Conservation (phyloP, 37 sponge, comb jelly and placozoan genomes). For the Hormiphora californensis region DNA sequence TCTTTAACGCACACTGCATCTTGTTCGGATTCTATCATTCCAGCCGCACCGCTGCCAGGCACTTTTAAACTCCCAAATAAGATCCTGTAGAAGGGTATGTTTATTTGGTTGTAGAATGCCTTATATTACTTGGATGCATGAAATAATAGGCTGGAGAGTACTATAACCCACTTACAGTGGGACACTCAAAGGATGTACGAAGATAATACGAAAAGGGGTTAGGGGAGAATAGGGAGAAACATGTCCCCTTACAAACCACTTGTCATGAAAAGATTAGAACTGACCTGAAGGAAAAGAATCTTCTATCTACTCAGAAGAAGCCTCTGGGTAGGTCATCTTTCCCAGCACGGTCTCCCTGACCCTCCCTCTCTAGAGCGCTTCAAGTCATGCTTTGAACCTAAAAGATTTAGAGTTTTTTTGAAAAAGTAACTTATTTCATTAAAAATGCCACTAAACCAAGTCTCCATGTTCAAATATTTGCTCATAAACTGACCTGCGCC, state of each 20-base stretch:
- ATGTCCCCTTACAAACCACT: background rate
- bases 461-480: background rate
- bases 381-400: background rate
- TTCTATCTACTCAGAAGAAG: background rate
- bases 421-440: background rate
- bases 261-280: background rate
- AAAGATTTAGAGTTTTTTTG: background rate
- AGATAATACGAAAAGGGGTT: background rate
- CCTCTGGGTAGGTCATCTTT: background rate
- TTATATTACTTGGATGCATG: no score
- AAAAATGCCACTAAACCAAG: background rate
- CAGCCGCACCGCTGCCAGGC: background rate
- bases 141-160: no score
- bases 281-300: background rate
- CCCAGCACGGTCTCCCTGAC: slow-evolving; percentile 1
- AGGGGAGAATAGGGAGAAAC: background rate
- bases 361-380: slow-evolving; percentile 17
- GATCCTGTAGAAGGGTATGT: background rate
- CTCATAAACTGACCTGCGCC: background rate
- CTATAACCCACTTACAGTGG: no score
- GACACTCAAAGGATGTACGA: no score
- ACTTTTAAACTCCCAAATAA: slow-evolving; percentile 41
- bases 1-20: slow-evolving; percentile 22
- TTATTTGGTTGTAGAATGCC: background rate
- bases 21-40: background rate